Conservation (phyloP, 1,140 invertebrate genomes). For the Sminthurides bifidus region DNA sequence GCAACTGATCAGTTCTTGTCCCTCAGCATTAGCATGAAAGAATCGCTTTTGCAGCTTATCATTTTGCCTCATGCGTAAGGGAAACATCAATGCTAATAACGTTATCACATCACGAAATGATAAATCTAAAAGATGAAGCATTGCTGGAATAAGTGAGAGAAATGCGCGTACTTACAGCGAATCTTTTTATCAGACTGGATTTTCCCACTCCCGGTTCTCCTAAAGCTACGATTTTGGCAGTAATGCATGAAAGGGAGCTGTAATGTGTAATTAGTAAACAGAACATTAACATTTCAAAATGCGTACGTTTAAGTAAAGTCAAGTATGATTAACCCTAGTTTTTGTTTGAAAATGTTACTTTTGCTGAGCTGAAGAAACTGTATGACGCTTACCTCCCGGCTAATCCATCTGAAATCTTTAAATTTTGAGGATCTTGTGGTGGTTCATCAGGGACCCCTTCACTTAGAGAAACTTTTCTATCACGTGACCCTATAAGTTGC, state of each 20-base stretch:
- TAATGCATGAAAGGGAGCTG: slow-evolving; percentile 1
- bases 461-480: not conserved
- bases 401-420: not conserved
- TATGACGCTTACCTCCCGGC: not conserved
- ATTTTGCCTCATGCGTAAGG: no score
- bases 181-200: slow-evolving; percentile 11
- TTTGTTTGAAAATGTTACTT: no score
- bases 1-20: no score
- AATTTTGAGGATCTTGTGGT: not conserved
- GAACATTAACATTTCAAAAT: not conserved
- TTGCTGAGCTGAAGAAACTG: not conserved
- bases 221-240: slow-evolving; percentile 17
- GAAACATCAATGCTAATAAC: no score
- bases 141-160: no score
- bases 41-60: no score
- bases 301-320: not conserved
- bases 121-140: no score
- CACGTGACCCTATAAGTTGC: slow-evolving; percentile 8
- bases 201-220: slow-evolving; percentile 20
- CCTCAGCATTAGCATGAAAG: no score
- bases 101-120: no score
- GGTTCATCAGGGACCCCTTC: not conserved
- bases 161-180: slow-evolving; percentile 5
- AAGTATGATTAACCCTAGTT: no score
- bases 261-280: not conserved